These are phyloP conservation scores for Neolamprologus brichardi DNA, from an alignment of 2,113 vertebrate genomes.

Conservation along the genomic window DNA sequence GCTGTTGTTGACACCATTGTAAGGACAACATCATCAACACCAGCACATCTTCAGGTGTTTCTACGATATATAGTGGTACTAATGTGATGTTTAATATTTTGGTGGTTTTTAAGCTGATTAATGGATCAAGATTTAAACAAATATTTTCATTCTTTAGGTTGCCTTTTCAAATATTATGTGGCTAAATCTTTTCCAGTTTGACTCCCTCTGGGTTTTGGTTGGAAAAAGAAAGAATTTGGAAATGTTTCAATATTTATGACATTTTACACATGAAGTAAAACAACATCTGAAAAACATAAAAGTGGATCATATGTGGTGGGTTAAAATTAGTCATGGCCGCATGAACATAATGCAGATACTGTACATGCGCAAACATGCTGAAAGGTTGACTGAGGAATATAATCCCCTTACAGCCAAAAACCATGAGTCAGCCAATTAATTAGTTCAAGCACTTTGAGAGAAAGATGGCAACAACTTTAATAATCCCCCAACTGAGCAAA, in stretches of 20 bases:
- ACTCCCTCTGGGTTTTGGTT: not conserved
- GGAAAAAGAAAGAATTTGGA: not conserved
- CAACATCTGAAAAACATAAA: not conserved
- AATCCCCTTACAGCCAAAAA: not conserved
- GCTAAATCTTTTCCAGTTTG: not conserved
- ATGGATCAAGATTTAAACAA: not conserved
- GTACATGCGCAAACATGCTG: not conserved
- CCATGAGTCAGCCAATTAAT: not conserved
- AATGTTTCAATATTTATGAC: not conserved
- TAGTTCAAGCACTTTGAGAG: not conserved
- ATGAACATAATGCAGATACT: not conserved
- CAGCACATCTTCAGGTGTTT: not conserved
- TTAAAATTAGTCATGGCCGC: not conserved
- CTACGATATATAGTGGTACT: not conserved
- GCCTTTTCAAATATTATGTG: accelerated
- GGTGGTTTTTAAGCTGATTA: not conserved
- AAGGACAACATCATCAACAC: not conserved
- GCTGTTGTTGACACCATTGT: not conserved
- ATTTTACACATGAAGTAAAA: not conserved
- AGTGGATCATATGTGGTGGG: not conserved
- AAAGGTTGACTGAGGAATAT: not conserved
- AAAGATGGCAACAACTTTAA: not conserved
- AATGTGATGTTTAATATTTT: not conserved
- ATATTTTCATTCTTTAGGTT: not conserved
- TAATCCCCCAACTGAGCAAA: not conserved